These are phyloP conservation scores for Lepetodrilus schrolli DNA, from an alignment of 2,888 invertebrate species.

Conservation along the genomic window DNA sequence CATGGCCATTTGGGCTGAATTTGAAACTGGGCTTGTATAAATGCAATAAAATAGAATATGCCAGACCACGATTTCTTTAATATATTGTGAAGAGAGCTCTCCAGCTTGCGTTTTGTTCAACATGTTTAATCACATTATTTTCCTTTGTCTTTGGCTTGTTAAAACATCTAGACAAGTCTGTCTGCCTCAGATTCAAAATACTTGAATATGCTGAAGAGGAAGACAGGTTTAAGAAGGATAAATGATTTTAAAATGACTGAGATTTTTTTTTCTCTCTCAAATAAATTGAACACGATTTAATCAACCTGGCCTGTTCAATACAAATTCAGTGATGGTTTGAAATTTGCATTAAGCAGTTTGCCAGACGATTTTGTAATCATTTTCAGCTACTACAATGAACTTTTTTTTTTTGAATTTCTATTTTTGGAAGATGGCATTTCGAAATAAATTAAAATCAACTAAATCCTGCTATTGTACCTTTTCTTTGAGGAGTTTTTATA, in stretches of 20 bases:
- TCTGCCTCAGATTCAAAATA: neutral
- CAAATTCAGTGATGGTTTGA: neutral
- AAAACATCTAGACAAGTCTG: slow-evolving; percentile 1
- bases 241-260: slow-evolving; percentile 14
- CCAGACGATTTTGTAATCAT: neutral
- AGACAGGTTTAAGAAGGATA: neutral
- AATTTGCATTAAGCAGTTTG: neutral
- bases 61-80: neutral
- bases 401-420: too few relatives aligned
- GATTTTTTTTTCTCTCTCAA: too few relatives aligned
- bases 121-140: slow-evolving; percentile 19
- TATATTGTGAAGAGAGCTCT: neutral
- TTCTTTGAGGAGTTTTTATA: too few relatives aligned
- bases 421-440: too few relatives aligned
- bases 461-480: too few relatives aligned
- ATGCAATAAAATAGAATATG: slow-evolving; percentile 9
- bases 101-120: slow-evolving; percentile 9
- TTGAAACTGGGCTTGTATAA: slow-evolving; percentile 19
- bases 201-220: neutral
- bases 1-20: neutral
- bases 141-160: slow-evolving; percentile 24
- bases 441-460: too few relatives aligned
- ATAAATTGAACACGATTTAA: neutral
- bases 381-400: too few relatives aligned
- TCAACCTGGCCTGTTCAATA: neutral